Evolutionary conservation across 2,797 vertebrate species (phyloP).

Genomic region (Nasua narica): DNA sequence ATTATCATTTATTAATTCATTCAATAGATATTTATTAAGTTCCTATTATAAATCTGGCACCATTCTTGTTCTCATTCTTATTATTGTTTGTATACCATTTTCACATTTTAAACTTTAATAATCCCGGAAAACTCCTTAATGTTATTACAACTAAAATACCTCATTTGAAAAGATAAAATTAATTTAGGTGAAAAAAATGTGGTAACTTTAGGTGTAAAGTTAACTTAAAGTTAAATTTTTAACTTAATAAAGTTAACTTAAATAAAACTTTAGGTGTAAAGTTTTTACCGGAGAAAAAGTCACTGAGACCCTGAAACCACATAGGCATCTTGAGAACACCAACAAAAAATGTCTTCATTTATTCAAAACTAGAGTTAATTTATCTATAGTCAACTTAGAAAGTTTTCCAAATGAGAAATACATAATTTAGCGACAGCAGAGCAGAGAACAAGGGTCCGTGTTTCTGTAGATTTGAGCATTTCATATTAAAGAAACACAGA

Average conservation of each 20-base stretch:
- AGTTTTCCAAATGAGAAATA: slow-evolving; percentile 55
- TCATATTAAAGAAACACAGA: neutral
- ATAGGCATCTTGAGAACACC: slow-evolving; percentile 41
- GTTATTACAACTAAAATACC: neutral
- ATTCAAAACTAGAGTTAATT: slow-evolving; percentile 59
- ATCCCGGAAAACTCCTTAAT: neutral
- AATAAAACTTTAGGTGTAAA: neutral
- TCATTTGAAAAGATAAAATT: slow-evolving; percentile 15
- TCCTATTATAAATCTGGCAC: neutral
- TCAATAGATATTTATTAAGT: neutral
- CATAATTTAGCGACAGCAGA: slow-evolving; percentile 58
- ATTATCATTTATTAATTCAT: neutral
- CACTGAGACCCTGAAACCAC: neutral
- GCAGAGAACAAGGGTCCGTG: neutral
- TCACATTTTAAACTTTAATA: slow-evolving; percentile 28
- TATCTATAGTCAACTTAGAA: slow-evolving; percentile 62
- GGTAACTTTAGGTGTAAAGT: too few species aligned
- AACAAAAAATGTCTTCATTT: slow-evolving; percentile 50
- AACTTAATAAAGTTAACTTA: too few species aligned
- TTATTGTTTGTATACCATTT: neutral
- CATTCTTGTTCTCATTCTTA: neutral
- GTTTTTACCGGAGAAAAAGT: neutral
- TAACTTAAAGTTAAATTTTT: too few species aligned
- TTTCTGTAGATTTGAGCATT: slow-evolving; percentile 11
- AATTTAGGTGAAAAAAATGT: slow-evolving; percentile 16